Evolutionary conservation across 2,113 vertebrate species (phyloP), one percentile per base, ranked within the genome.

Genomic region (Serinus canaria): DNA sequence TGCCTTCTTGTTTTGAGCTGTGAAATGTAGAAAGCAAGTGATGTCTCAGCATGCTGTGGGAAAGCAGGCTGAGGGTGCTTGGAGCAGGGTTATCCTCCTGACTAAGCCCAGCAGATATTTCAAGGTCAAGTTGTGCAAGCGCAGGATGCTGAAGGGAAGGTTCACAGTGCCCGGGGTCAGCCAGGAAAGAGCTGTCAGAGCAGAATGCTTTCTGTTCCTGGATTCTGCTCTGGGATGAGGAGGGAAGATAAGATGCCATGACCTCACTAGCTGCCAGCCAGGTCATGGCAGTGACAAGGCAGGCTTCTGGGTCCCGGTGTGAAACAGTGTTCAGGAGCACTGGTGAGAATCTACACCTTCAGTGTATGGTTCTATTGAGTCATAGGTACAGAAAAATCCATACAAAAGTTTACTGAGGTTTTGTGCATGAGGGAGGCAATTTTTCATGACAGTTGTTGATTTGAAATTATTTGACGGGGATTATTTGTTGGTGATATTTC

Each of bases 21-120:
- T 12, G 22, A 73, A 86, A 43, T 22, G 9, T 3, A 47, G 75
- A 88, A 72, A 64, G 41, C 17, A 68, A 9, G 3, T 49, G 33
- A 37, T 31, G 14, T 83, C 37, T 83, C 17, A 83, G n/a, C 24
- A 46, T 0, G 3, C 37, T 58, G 25, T 75, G 33, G 43, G 52
- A 91, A 89, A 78, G 31, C 2, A 0, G 9, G 13, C 53, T 90
- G 22, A 37, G 56, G 41, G 4, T 76, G 14, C 0, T 0, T 70
- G 60, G 22, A 19, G 4, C 27, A 91, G 37, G 4, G 20, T 46
- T 91, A 53, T 55, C 31, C 37, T 79, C 27, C 44, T 58, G 41
- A 43, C 24, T 55, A 83, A 87, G 6, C 30, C 35, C 33, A 68
- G 53, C 12, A 89, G 37, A 31, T 37, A 28, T 81, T 60, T 62